Conservation (phyloP, 2,888 invertebrate species). For the Lamellibrachia satsuma region DNA sequence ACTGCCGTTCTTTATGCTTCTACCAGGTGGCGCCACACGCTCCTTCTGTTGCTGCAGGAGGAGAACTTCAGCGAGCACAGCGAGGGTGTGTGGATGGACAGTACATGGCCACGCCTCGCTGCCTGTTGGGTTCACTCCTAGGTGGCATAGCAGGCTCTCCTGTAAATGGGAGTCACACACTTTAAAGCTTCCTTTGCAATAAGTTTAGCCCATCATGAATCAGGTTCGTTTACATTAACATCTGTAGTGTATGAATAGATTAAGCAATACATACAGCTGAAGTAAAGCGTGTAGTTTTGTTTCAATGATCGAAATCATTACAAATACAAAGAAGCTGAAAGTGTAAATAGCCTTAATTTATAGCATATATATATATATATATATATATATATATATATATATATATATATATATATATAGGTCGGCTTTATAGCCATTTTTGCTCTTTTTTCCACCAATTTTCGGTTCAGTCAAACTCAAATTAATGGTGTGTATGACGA, state of each 20-base stretch:
- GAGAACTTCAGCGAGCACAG: slow-evolving; percentile 84
- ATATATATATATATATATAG: neutral
- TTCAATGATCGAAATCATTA: too few relatives aligned
- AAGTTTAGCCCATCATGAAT: neutral
- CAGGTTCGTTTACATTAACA: too few relatives aligned
- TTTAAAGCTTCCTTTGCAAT: neutral
- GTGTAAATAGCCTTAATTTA: neutral
- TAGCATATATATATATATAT: neutral
- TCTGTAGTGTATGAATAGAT: too few relatives aligned
- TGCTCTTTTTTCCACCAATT: too few relatives aligned
- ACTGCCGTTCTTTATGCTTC: slow-evolving; percentile 72
- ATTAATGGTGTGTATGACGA: too few relatives aligned
- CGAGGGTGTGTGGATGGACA: slow-evolving; percentile 80
- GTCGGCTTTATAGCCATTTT: too few relatives aligned
- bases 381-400: too few relatives aligned
- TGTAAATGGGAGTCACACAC: slow-evolving; percentile 54
- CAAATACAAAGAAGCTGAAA: too few relatives aligned
- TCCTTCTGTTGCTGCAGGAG: slow-evolving; percentile 70
- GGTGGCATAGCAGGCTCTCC: slow-evolving; percentile 76
- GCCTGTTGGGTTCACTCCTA: slow-evolving; percentile 76
- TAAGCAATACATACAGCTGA: too few relatives aligned
- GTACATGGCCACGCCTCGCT: slow-evolving; percentile 77
- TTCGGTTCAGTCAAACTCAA: too few relatives aligned
- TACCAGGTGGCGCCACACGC: slow-evolving; percentile 72
- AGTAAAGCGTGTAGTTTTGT: neutral